These are phyloP conservation scores for Amblyopsis rosae DNA, from an alignment of 2,113 vertebrate genomes.

Conservation along the genomic window DNA sequence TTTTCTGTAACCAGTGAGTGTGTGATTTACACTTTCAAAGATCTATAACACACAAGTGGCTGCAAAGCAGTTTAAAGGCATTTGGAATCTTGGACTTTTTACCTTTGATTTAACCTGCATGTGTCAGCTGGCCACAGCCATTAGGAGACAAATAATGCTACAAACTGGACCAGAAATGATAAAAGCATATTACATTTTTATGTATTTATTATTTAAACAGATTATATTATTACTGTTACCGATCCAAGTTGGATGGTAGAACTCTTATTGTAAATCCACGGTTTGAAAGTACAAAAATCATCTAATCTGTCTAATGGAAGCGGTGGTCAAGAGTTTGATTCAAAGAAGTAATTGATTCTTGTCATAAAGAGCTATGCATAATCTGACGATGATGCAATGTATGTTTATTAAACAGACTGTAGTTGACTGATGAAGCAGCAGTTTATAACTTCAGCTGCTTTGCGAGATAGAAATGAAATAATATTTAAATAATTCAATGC, in stretches of 20 bases:
- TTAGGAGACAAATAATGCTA: constrained; percentile 45
- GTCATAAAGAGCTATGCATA: too few species aligned
- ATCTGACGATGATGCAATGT: too few species aligned
- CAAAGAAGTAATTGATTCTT: too few species aligned
- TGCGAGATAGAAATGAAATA: too few species aligned
- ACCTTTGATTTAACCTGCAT: constrained; percentile 20
- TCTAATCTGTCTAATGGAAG: too few species aligned
- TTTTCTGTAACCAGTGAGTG: constrained; percentile 33
- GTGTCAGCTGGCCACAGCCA: constrained; percentile 15
- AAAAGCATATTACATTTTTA: background rate
- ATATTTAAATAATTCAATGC: too few species aligned
- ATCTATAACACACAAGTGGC: constrained; percentile 24
- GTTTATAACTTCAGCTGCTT: too few species aligned
- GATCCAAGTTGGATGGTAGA: constrained; percentile 12
- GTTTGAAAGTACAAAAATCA: background rate
- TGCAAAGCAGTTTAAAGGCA: constrained; percentile 35
- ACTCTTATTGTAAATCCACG: background rate
- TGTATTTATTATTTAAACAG: background rate
- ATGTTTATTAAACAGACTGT: too few species aligned
- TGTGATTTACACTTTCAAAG: constrained; percentile 13
- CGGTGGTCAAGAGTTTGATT: too few species aligned
- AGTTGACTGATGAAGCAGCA: too few species aligned
- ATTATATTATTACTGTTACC: constrained; percentile 3
- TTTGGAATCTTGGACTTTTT: constrained; percentile 10
- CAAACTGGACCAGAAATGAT: constrained; percentile 9